phyloP scores from a whole-genome alignment of 2,113 vertebrate genomes.

The Sphaerodactylus townsendi region DNA sequence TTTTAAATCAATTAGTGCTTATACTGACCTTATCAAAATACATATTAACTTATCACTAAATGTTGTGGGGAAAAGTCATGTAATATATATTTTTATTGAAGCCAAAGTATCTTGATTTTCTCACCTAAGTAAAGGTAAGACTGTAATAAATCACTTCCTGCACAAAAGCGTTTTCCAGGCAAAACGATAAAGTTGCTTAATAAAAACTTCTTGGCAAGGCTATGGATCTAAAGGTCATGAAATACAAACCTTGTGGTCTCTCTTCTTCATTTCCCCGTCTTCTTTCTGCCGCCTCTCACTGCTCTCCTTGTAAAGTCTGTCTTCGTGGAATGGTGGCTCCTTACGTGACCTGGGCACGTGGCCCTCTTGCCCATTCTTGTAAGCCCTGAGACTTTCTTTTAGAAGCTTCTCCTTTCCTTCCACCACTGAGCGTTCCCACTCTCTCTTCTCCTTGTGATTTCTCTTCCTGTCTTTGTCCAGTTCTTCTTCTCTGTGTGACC shows the following conservation, averaged over 20 bases:
- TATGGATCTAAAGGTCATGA: not conserved
- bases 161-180: not conserved
- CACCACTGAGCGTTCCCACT: slow-evolving; percentile 22
- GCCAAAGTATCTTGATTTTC: not conserved
- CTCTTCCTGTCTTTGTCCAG: slow-evolving; percentile 58
- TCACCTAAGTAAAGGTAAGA: not conserved
- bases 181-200: not conserved
- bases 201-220: not conserved
- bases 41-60: not conserved
- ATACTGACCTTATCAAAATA: not conserved
- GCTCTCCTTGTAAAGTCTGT: slow-evolving; percentile 58
- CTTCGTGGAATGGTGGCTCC: slow-evolving; percentile 48
- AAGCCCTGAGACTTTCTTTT: slow-evolving; percentile 39
- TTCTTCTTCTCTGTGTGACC: slow-evolving; percentile 55
- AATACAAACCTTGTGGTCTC: slow-evolving; percentile 69
- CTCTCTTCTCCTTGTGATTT: slow-evolving; percentile 60
- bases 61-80: not conserved
- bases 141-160: too few species aligned
- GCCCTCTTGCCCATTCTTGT: slow-evolving; percentile 54
- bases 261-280: slow-evolving; percentile 47
- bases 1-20: not conserved
- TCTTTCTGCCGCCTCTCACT: slow-evolving; percentile 45
- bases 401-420: slow-evolving; percentile 56
- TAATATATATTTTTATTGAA: not conserved
- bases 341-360: slow-evolving; percentile 53